Conservation (phyloP, 2,797 vertebrate species). For the Falco novaeseelandiae region DNA sequence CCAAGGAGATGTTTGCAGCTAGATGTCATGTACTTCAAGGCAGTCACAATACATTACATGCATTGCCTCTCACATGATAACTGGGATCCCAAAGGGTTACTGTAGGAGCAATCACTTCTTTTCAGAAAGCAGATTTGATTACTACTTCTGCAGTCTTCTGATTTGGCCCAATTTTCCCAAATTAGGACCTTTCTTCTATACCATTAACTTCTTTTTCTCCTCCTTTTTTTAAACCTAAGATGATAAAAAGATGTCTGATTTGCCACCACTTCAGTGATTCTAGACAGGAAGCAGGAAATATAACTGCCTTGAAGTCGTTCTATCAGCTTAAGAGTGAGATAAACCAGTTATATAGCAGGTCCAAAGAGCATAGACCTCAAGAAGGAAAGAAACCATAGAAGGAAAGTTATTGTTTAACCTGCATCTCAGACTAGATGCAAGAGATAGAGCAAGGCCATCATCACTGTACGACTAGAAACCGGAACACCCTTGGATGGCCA, state of each 20-base stretch:
- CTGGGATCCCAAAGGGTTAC: background rate
- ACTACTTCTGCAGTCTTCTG: background rate
- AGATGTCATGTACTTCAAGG: background rate
- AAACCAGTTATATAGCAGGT: background rate
- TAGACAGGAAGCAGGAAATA: background rate
- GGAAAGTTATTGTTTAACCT: conserved; percentile 53
- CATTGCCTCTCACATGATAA: background rate
- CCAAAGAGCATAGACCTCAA: background rate
- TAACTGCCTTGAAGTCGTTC: background rate
- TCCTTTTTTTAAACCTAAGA: background rate
- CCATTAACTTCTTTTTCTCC: background rate
- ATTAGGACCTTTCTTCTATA: background rate
- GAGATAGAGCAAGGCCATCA: background rate
- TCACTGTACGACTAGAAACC: fast-evolving
- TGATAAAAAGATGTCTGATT: background rate
- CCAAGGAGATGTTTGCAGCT: background rate
- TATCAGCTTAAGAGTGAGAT: background rate
- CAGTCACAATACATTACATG: fast-evolving
- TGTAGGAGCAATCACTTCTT: background rate
- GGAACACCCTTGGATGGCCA: background rate
- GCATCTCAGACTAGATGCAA: background rate
- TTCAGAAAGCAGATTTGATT: background rate
- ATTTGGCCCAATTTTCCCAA: background rate
- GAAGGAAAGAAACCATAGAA: background rate
- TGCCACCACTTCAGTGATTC: background rate